A percentile compares a stretch with the other conserved stretches of the same genome.
These are phyloP conservation scores for Callyntrura sp. DNA, from an alignment of 2,888 invertebrate species.

Conservation along the genomic window DNA sequence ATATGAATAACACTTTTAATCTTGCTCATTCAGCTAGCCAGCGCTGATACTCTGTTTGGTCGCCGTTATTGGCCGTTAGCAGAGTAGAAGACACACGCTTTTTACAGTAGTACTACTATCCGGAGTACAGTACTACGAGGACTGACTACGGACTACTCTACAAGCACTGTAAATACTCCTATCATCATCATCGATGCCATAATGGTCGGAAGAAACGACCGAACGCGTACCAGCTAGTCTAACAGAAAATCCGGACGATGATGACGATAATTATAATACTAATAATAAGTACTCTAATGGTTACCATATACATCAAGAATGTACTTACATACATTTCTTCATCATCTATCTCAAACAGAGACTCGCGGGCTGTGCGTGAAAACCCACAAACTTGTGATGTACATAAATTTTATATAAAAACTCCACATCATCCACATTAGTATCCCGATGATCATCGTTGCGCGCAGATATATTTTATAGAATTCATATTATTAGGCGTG, in stretches of 20 bases:
- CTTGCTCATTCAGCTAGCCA: too few species aligned
- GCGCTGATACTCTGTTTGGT: too few species aligned
- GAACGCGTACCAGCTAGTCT: slow-evolving; percentile 1
- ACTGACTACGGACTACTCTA: too few species aligned
- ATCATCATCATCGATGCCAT: slow-evolving; percentile 33
- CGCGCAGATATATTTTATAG: slow-evolving; percentile 12
- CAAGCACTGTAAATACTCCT: background rate
- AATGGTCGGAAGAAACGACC: background rate
- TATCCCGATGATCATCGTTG: slow-evolving; percentile 16
- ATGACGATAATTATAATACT: background rate
- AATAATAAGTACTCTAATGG: slow-evolving; percentile 13
- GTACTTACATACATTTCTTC: background rate
- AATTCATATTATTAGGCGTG: background rate
- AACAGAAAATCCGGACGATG: slow-evolving; percentile 11
- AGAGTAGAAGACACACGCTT: background rate
- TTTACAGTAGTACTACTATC: background rate
- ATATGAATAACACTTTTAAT: too few species aligned
- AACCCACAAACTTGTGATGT: too few species aligned
- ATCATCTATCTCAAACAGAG: background rate
- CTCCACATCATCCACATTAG: slow-evolving; percentile 29
- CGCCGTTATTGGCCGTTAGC: slow-evolving; percentile 30
- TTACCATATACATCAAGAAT: background rate
- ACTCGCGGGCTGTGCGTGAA: background rate
- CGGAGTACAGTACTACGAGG: background rate
- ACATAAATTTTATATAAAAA: slow-evolving; percentile 1